These are phyloP conservation scores for Drosophila silvestris DNA, from an alignment of 2,888 invertebrate species.

Conservation along the genomic window DNA sequence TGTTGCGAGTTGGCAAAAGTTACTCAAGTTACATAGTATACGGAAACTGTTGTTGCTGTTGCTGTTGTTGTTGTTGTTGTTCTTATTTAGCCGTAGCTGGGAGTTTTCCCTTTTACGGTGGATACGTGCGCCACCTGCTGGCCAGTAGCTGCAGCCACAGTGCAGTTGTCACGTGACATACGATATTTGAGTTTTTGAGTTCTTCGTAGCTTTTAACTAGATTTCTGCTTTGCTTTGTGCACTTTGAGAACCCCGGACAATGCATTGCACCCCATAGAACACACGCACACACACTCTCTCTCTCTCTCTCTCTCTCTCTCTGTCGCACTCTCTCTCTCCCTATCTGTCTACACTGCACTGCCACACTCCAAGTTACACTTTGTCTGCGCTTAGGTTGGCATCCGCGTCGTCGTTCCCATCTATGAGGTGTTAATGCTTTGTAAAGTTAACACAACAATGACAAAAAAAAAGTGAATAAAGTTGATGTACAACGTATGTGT, in stretches of 20 bases:
- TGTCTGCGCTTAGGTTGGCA: constrained; percentile 43
- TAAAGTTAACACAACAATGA: constrained; percentile 58
- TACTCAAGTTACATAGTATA: constrained; percentile 33
- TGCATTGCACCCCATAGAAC: constrained; percentile 25
- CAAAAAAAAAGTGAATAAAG: constrained; percentile 21
- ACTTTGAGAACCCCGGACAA: constrained; percentile 13
- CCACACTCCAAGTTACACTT: constrained; percentile 24
- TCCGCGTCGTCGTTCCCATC: constrained; percentile 40
- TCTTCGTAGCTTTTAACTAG: constrained; percentile 58
- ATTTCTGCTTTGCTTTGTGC: constrained; percentile 54
- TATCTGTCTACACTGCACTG: neutral
- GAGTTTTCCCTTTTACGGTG: constrained; percentile 8
- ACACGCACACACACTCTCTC: neutral
- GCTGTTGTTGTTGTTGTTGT: neutral
- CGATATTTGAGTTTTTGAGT: constrained; percentile 64
- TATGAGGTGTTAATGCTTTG: constrained; percentile 70
- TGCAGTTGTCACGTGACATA: constrained; percentile 53
- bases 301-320: no score
- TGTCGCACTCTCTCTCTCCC: neutral
- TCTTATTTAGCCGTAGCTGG: neutral
- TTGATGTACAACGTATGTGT: constrained; percentile 44
- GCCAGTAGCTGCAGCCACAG: constrained; percentile 21
- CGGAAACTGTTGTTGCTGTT: neutral
- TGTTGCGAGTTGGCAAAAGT: constrained; percentile 28
- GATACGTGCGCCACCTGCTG: constrained; percentile 56